phyloP scores from a whole-genome alignment of 2,113 vertebrate genomes.

The Theropithecus gelada region DNA sequence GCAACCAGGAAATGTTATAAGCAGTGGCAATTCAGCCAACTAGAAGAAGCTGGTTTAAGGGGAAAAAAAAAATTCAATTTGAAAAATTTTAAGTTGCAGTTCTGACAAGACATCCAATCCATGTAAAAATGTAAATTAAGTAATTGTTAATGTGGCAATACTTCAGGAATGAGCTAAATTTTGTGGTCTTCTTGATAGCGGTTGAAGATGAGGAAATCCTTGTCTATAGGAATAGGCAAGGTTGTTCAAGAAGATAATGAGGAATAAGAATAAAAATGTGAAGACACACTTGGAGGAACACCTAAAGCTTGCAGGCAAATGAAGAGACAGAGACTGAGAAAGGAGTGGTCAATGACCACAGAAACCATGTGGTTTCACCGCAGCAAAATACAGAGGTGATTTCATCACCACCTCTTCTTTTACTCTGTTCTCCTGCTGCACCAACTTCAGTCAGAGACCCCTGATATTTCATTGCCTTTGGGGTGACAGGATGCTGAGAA shows the following conservation, averaged over 20 bases:
- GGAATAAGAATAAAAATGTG: neutral
- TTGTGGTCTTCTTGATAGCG: neutral
- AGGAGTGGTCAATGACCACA: neutral
- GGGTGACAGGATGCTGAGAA: neutral
- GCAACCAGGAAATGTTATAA: neutral
- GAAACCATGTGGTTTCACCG: neutral
- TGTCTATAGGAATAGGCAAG: neutral
- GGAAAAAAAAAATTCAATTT: slow-evolving; percentile 11
- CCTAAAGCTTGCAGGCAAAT: neutral
- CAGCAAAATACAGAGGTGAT: neutral
- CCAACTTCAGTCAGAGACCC: neutral
- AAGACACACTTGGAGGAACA: neutral
- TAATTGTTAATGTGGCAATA: neutral
- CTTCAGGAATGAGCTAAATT: neutral
- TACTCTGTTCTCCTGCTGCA: neutral
- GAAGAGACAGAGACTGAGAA: neutral
- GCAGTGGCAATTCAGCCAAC: neutral
- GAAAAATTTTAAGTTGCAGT: neutral
- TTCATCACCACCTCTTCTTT: neutral
- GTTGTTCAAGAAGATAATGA: neutral
- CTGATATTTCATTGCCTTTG: neutral
- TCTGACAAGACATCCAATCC: neutral
- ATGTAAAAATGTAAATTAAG: neutral
- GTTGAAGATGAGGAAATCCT: neutral
- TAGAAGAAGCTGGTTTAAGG: neutral